Evolutionary conservation across 2,797 vertebrate species (phyloP).

Genomic region (Acipenser transmontanus): DNA sequence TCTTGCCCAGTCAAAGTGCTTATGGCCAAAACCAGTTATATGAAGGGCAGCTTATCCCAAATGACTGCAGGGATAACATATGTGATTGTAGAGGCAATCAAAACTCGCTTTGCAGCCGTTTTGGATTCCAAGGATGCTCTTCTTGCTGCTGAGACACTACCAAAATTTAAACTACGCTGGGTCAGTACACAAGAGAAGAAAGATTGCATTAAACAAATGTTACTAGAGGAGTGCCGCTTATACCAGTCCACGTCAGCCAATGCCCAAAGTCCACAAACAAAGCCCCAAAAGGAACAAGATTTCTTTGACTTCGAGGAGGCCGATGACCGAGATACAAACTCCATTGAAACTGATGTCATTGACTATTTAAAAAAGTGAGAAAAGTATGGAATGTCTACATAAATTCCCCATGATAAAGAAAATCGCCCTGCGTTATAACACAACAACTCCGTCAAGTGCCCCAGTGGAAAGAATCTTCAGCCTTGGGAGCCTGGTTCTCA

Average conservation of each 20-base stretch:
- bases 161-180: constrained; percentile 23
- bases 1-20: constrained; percentile 19
- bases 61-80: constrained; percentile 18
- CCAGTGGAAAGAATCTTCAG: constrained; percentile 20
- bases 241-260: constrained; percentile 15
- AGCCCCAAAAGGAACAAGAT: constrained; percentile 17
- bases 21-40: constrained; percentile 17
- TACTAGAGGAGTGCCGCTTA: constrained; percentile 15
- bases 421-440: constrained; percentile 19
- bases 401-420: constrained; percentile 25
- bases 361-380: constrained; percentile 23
- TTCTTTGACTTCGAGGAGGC: constrained; percentile 21
- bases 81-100: constrained; percentile 21
- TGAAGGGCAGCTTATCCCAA: constrained; percentile 16
- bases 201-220: constrained; percentile 16
- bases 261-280: constrained; percentile 12
- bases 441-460: constrained; percentile 21
- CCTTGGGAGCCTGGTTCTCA: constrained; percentile 18
- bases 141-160: constrained; percentile 18
- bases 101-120: constrained; percentile 15
- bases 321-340: constrained; percentile 10
- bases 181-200: constrained; percentile 19
- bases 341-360: constrained; percentile 19
- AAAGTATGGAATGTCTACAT: constrained; percentile 26
- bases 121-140: constrained; percentile 17